Conservation (phyloP, 2,797 vertebrate genomes). For the Eupleurogrammus muticus region DNA sequence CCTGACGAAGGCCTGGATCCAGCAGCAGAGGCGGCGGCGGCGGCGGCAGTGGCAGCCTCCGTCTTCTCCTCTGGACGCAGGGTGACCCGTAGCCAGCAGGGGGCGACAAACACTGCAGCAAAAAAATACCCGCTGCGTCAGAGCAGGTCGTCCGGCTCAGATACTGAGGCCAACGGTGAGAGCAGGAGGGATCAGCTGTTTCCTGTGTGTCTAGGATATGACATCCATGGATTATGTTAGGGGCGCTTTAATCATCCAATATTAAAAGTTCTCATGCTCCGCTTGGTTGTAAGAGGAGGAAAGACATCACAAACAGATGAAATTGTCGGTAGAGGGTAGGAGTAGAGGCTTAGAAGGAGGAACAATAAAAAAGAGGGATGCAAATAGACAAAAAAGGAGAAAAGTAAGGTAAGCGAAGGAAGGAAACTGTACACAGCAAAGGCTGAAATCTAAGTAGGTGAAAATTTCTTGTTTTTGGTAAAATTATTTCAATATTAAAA, state of each 20-base stretch:
- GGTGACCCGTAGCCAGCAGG: constrained; percentile 96
- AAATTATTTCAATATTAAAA: too few species aligned
- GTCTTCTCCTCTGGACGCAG: constrained; percentile 91
- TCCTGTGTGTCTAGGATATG: neutral
- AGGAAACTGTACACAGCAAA: too few species aligned
- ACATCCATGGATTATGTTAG: neutral
- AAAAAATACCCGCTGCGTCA: constrained; percentile 95
- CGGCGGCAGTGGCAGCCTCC: constrained; percentile 46
- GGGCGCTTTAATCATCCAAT: neutral
- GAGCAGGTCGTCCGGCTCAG: constrained; percentile 93
- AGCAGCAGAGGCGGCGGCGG: constrained; percentile 32
- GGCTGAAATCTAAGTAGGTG: too few species aligned
- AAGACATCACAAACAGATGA: neutral
- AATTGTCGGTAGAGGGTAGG: neutral
- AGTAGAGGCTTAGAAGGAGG: neutral
- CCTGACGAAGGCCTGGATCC: constrained; percentile 84
- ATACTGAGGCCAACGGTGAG: constrained; percentile 88
- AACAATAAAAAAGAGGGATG: neutral
- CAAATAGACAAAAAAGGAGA: neutral
- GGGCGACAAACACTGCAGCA: constrained; percentile 84
- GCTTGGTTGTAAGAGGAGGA: neutral
- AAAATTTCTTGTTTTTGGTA: too few species aligned
- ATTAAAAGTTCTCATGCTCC: neutral
- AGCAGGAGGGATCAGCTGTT: neutral
- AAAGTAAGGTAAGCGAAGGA: neutral